Base-by-base conservation (phyloP, 1,140 invertebrate species). In the Drosophila oshimai region DNA sequence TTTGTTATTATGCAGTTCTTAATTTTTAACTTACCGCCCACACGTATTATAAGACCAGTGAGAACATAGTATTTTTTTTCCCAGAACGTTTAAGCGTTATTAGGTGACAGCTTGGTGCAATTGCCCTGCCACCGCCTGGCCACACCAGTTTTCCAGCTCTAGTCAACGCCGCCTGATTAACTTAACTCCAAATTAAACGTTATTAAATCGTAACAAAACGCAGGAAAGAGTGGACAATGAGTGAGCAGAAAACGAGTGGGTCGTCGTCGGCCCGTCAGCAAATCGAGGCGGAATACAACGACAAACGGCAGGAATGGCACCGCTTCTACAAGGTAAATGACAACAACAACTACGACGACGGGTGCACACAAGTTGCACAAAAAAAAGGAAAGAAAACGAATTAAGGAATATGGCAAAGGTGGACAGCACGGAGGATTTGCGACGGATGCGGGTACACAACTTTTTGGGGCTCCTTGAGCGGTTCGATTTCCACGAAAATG, bases 221-320 rank as follows among this genome's bases (percentile, higher is more conserved):
- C 10, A 54, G 33, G 6, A 33, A 69, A 80, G 20, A 29, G 75
- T 75, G 75, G 39, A 57, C 65, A 68, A 84, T 84, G 80, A 84
- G 81, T 75, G 80, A 86, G 36, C 62, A 69, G 18, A 41, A 49
- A 60, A 61, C 68, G 51, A 50, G 57, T 31, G 42, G 31, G 34
- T 54, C 58, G 58, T 29, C 62, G 24, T 26, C 51, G 12, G 13
- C 83, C 31, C 68, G 58, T 36, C 54, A 65, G n/a, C 70, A 64
- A 65, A 81, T 95, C 60, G 95, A 95, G 91, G 92, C 92, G 3
- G 94, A 95, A 91, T 95, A 94, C 90, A 92, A 92, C 64, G 93
- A 92, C 73, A 93, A 95, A 83, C 93, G 93, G 67, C 47, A 37
- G 67, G 37, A 92, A 54, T 96, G 95, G 95, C 79, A 92, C 39